Base-by-base conservation (phyloP, 1,140 invertebrate genomes). In the Drosophila carrolli region DNA sequence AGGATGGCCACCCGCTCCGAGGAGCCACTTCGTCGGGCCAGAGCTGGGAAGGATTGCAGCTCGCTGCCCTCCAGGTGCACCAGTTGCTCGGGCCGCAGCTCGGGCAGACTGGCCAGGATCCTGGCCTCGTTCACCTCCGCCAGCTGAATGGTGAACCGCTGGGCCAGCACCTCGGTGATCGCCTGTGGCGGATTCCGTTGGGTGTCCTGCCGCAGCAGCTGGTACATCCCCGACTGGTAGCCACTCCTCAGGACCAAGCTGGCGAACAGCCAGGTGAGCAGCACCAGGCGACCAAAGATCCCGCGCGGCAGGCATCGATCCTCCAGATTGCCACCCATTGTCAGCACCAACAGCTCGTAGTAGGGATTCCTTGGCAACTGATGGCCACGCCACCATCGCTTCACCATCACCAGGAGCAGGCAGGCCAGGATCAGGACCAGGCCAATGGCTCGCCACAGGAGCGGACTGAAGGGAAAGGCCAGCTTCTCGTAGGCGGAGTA, bases 151-250 rank as follows among this genome's bases (percentile, higher is more conserved):
- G 65, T 73, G 29, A 84, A 91, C 5, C 51, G 46, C 38, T 88
- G 75, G 5, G 61, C 50, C 16, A 91, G 35, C 16, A 91, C 90
- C 6, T 89, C 86, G 43, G 73, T 67, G 6, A 91, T 90, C 0
- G 90, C 90, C 48, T 91, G 80, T 0, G 90, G 90, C 0, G 90
- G 90, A 77, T 90, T 78, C 4, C 80, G 60, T 16, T 84, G 82
- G 2, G 66, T 84, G 27, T 91, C 74, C 63, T 90, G 75, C 1
- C 90, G 75, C 40, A 91, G 51, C 56, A 91, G 53, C 54, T 91
- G 79, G 27, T 90, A 91, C 77, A 91, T 88, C 8, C 90, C 90
- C 32, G 90, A 81, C 67, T 91, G 90, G 27, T 91, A 91, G 32
- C 82, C 90, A 38, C 63, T 75, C 53, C 90, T 75, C 46, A 91